Evolutionary conservation across 2,113 vertebrate genomes (phyloP).

Genomic region (Malurus cyaneus): DNA sequence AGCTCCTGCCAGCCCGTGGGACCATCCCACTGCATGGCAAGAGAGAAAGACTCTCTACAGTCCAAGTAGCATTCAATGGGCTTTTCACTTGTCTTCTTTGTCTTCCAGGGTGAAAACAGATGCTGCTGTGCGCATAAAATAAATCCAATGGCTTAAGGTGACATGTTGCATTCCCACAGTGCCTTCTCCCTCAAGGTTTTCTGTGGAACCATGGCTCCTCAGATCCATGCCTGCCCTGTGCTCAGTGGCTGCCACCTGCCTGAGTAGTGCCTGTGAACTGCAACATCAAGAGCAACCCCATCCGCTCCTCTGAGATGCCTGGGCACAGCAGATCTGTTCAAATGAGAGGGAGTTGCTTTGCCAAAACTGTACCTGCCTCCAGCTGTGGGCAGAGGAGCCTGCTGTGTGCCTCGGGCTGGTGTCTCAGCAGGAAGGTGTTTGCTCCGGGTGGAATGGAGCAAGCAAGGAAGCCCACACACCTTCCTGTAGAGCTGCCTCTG

Average conservation of each 20-base stretch:
- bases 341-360: background rate
- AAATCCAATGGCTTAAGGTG: background rate
- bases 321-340: background rate
- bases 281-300: rapidly evolving
- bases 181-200: background rate
- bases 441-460: background rate
- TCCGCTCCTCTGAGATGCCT: rapidly evolving
- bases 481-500: background rate
- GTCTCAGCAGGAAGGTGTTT: background rate
- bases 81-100: background rate
- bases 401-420: background rate
- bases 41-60: background rate
- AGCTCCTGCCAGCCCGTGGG: background rate
- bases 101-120: background rate
- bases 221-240: rapidly evolving
- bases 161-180: background rate
- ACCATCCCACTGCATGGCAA: background rate
- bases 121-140: background rate
- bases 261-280: background rate
- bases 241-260: background rate
- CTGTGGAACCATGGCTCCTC: background rate
- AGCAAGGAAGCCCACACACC: background rate
- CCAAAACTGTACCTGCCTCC: background rate
- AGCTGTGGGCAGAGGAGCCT: background rate
- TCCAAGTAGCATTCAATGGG: background rate